These are phyloP conservation scores for Caenorhabditis uteleia DNA, from an alignment of 2,888 invertebrate genomes.

Conservation along the genomic window DNA sequence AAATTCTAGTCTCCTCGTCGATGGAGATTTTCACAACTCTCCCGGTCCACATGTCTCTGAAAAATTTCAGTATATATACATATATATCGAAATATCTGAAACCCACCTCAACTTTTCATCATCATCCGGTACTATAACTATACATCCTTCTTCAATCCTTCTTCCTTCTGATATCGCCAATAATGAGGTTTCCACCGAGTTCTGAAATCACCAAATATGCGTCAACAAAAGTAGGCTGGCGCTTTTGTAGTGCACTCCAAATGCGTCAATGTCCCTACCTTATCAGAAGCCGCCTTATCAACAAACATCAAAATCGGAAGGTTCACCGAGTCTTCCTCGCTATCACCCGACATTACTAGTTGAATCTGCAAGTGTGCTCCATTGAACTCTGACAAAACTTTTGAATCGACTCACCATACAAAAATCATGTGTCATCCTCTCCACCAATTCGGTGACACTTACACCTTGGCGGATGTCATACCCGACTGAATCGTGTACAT, in stretches of 20 bases:
- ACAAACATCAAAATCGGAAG: slow-evolving; percentile 30
- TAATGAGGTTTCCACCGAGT: slow-evolving; percentile 17
- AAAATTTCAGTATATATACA: no score
- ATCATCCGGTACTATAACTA: slow-evolving; percentile 26
- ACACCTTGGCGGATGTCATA: slow-evolving; percentile 8
- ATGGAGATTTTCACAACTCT: slow-evolving; percentile 22
- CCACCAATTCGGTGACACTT: not conserved
- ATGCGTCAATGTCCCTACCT: not conserved
- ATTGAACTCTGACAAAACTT: no score
- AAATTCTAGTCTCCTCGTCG: slow-evolving; percentile 37
- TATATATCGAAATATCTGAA: no score
- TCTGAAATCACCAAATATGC: no score
- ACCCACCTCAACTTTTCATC: slow-evolving; percentile 10
- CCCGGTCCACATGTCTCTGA: slow-evolving; percentile 31
- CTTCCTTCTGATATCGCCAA: slow-evolving; percentile 29
- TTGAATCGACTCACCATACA: slow-evolving; percentile 1
- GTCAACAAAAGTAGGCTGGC: no score
- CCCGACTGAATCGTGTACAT: slow-evolving; percentile 30
- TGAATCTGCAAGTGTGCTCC: no score
- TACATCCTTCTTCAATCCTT: slow-evolving; percentile 25
- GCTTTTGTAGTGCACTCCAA: no score
- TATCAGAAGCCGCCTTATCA: slow-evolving; percentile 8
- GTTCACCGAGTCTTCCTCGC: slow-evolving; percentile 20
- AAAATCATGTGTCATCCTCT: not conserved
- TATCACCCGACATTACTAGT: no score